Evolutionary conservation across 2,797 vertebrate species (phyloP), one percentile per base, ranked within the genome.

Genomic region (Chrysocyon brachyurus): DNA sequence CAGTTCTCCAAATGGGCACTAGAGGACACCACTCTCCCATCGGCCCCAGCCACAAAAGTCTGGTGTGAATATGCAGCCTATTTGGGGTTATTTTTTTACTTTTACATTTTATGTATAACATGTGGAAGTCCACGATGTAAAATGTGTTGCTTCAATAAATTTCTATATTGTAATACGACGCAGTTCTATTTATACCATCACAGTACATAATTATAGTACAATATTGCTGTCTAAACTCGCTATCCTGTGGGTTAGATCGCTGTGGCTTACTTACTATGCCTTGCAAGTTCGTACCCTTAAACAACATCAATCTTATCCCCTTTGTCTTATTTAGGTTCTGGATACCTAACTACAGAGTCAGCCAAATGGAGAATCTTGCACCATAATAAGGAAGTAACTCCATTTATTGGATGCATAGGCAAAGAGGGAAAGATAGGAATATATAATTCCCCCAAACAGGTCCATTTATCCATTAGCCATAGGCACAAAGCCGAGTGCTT

Each of bases 21-120:
- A 96, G 96, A 93, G 90, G 86, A 92, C 57, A 59, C 91, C 54
- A 24, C 49, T 15, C 24, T 77, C 88, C 81, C 21, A 3, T 1
- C 12, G 26, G 21, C 54, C 21, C 70, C 79, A 17, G 40, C 17
- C 68, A 6, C 46, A 6, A 24, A 33, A 82, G 22, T 1, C 24
- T 26, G 12, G 17, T 1, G 17, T 11, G 24, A 24, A 24, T 36
- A n/a, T 21, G 86, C 57, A 33, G 49, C 66, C 33, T 9, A 10
- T 10, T n/a, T 56, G 9, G 26, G 49, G 40, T 49, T 56, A 3
- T 52, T 33, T n/a, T 54, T 33, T 81, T 81, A 40, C 28, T 28
- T 40, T 24, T 68, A 31, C 22, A 46, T 24, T 59, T 49, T 66
- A 72, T 28, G 19, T 5, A 5, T 12, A 70, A 46, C 33, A 33